Evolutionary conservation across 1,140 invertebrate species (phyloP).

Genomic region (Macrobrachium nipponense): DNA sequence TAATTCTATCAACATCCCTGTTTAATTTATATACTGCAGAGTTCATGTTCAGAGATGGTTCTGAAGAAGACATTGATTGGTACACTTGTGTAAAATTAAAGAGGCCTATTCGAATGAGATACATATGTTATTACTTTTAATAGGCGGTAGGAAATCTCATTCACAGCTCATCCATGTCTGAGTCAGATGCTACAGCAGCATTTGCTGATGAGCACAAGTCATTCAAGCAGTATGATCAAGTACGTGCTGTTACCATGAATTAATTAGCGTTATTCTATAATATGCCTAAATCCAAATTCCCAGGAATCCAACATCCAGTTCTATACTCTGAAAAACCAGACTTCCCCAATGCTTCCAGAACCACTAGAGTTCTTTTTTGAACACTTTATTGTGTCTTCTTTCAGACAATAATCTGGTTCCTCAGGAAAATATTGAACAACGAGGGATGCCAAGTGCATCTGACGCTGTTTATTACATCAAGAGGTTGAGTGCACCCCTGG

Average conservation of each 20-base stretch:
- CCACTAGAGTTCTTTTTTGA: slow-evolving; percentile 6
- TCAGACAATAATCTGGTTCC: not conserved
- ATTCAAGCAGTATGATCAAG: no score
- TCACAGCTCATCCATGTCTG: no score
- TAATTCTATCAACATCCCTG: slow-evolving; percentile 15
- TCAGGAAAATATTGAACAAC: not conserved
- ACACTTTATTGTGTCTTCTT: slow-evolving; percentile 10
- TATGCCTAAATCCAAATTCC: slow-evolving; percentile 7
- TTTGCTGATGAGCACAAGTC: not conserved
- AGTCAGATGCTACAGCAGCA: slow-evolving; percentile 22
- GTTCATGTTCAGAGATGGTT: slow-evolving; percentile 6
- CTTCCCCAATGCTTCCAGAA: slow-evolving; percentile 21
- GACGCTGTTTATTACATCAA: no score
- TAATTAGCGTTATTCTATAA: slow-evolving; percentile 7
- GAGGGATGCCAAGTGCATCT: slow-evolving; percentile 17
- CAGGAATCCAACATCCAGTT: no score
- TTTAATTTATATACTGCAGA: slow-evolving; percentile 18
- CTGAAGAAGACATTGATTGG: slow-evolving; percentile 19
- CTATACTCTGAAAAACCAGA: slow-evolving; percentile 18
- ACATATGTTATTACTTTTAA: no score
- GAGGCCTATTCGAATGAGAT: no score
- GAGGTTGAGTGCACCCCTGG: no score
- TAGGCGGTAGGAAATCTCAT: no score
- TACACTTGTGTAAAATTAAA: slow-evolving; percentile 1
- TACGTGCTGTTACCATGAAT: slow-evolving; percentile 2